Evolutionary conservation across 2,888 invertebrate species (phyloP).

Genomic region (Phyllotreta striolata): DNA sequence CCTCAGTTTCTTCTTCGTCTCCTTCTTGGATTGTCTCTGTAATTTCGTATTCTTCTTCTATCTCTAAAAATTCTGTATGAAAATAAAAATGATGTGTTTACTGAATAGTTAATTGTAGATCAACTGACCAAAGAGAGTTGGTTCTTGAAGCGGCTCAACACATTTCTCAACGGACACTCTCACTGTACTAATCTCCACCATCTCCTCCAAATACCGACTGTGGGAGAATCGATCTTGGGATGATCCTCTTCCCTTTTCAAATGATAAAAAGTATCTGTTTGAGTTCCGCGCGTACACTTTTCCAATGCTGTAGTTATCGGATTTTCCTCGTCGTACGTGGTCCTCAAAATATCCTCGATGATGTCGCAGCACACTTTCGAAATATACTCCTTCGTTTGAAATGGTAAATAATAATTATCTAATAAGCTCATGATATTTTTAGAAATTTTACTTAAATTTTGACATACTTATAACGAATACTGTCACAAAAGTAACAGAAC

Average conservation of each 20-base stretch:
- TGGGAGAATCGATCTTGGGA: neutral
- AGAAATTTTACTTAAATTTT: constrained; percentile 43
- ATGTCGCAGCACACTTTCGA: constrained; percentile 52
- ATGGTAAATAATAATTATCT: constrained; percentile 34
- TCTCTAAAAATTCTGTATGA: constrained; percentile 5
- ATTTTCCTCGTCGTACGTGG: constrained; percentile 54
- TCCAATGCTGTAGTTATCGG: constrained; percentile 46
- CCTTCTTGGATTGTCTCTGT: constrained; percentile 5
- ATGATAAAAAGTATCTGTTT: constrained; percentile 40
- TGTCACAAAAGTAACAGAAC: neutral
- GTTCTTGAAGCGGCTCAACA: constrained; percentile 4
- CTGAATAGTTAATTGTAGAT: neutral
- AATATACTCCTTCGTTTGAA: constrained; percentile 49
- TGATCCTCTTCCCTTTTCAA: neutral
- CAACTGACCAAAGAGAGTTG: constrained; percentile 12
- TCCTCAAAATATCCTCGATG: constrained; percentile 51
- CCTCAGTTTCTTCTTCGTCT: constrained; percentile 12
- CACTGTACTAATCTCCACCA: constrained; percentile 37
- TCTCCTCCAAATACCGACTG: constrained; percentile 22
- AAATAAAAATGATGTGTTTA: constrained; percentile 24
- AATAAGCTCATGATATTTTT: constrained; percentile 31
- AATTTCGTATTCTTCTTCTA: constrained; percentile 30
- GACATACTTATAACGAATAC: constrained; percentile 25
- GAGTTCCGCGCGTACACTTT: constrained; percentile 47
- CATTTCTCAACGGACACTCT: constrained; percentile 17